These are phyloP conservation scores for Myotis planiceps DNA, from an alignment of 2,797 vertebrate genomes.

Conservation along the genomic window DNA sequence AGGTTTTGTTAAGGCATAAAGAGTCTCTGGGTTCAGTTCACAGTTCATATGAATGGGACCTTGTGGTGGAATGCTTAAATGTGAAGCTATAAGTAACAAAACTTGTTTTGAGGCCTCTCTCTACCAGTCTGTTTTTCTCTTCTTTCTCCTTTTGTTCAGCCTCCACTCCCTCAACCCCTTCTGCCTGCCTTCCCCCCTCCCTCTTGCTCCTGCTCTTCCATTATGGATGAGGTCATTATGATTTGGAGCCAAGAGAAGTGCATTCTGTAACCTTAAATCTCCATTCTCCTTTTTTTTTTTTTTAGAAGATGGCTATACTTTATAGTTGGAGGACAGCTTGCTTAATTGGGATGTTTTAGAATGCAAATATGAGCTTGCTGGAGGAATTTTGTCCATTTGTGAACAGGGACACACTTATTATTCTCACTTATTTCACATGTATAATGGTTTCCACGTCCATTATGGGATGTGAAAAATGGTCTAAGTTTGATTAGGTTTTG, in stretches of 20 bases:
- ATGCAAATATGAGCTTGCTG: background rate
- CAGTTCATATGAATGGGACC: background rate
- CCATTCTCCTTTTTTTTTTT: background rate
- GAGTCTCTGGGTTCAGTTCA: background rate
- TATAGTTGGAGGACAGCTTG: slow-evolving; percentile 30
- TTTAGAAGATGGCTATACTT: slow-evolving; percentile 23
- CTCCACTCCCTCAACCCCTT: background rate
- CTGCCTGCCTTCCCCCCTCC: background rate
- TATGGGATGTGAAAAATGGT: background rate
- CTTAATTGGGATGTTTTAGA: slow-evolving; percentile 46
- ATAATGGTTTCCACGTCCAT: slow-evolving; percentile 9
- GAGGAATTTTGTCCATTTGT: slow-evolving; percentile 5
- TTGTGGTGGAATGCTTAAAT: background rate
- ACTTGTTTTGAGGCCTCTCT: background rate
- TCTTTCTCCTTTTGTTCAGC: background rate
- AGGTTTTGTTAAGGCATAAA: background rate
- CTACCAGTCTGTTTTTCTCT: background rate
- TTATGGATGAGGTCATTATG: slow-evolving; percentile 74
- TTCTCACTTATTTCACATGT: slow-evolving; percentile 40
- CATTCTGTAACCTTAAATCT: slow-evolving; percentile 68
- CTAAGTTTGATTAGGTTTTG: background rate
- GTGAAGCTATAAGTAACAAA: background rate
- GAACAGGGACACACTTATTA: background rate
- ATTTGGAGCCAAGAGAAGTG: slow-evolving; percentile 66
- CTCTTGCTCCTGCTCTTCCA: background rate